Percentiles rank a stretch among this genome's conserved stretches.
These are phyloP conservation scores for Azemiops feae DNA, from an alignment of 2,113 vertebrate species.

Conservation along the genomic window DNA sequence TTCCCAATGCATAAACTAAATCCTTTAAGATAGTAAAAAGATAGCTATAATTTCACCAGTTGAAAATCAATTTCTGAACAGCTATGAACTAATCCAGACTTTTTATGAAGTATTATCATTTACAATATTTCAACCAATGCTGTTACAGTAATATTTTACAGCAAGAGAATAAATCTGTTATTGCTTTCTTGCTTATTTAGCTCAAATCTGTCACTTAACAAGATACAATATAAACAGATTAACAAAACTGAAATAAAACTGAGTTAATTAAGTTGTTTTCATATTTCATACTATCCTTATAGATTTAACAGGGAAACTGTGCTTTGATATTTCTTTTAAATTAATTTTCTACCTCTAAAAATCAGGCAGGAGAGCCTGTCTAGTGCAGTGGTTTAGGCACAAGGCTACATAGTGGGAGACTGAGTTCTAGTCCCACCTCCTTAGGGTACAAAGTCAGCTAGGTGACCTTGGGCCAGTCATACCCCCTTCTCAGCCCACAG, in stretches of 20 bases:
- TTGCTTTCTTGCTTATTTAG: background rate
- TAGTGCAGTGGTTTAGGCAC: background rate
- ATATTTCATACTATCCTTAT: background rate
- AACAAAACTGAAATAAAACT: background rate
- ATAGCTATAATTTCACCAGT: background rate
- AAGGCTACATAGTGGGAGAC: background rate
- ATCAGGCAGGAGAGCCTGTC: background rate
- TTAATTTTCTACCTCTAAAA: background rate
- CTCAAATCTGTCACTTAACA: background rate
- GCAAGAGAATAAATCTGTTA: background rate
- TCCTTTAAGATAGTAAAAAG: background rate
- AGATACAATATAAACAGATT: background rate
- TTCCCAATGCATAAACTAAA: background rate
- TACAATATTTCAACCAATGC: background rate
- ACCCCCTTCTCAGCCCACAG: background rate
- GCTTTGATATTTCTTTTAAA: background rate
- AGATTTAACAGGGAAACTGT: background rate
- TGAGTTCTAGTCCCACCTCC: background rate
- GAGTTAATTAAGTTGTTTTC: background rate
- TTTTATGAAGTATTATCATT: background rate
- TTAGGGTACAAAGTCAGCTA: background rate
- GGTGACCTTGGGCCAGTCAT: background rate
- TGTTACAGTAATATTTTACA: background rate
- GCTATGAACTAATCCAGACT: background rate
- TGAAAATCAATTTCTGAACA: background rate